phyloP scores from a whole-genome alignment of 2,888 invertebrate genomes.

The Adelphocoris suturalis region DNA sequence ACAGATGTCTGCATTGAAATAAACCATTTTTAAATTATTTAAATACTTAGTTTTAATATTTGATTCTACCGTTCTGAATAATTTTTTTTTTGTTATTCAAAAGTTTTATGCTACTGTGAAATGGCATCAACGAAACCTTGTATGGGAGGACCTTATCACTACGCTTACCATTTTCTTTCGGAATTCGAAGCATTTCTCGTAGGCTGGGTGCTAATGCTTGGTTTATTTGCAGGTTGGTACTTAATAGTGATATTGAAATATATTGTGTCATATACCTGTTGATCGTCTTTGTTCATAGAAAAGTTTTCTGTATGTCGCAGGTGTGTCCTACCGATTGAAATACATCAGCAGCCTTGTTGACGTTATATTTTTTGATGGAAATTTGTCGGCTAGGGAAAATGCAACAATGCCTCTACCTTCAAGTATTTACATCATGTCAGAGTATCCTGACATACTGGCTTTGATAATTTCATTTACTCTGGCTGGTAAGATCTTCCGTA shows the following conservation, averaged over 20 bases:
- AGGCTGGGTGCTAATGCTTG: conserved; percentile 82
- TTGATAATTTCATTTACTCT: conserved; percentile 44
- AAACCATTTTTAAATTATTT: too few species aligned
- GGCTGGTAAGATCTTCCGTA: conserved; percentile 42
- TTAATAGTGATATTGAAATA: neutral
- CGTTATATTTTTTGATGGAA: conserved; percentile 52
- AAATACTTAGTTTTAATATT: too few species aligned
- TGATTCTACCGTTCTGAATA: too few species aligned
- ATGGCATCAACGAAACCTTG: conserved; percentile 73
- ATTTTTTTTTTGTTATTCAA: neutral
- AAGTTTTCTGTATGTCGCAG: conserved; percentile 9
- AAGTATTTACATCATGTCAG: neutral
- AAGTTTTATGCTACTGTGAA: conserved; percentile 74
- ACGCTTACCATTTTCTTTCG: conserved; percentile 80
- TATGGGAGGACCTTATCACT: conserved; percentile 73
- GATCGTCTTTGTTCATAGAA: too few species aligned
- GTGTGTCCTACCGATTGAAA: conserved; percentile 52
- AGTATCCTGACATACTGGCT: conserved; percentile 18
- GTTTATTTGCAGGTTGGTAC: conserved; percentile 30
- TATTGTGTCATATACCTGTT: too few species aligned
- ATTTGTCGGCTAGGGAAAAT: neutral
- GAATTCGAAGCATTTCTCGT: conserved; percentile 90
- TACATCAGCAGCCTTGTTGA: conserved; percentile 48
- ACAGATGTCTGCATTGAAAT: neutral
- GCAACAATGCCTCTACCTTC: neutral